Conservation (phyloP, 35 echinoderm and acorn worm species). For the Lytechinus variegatus region DNA sequence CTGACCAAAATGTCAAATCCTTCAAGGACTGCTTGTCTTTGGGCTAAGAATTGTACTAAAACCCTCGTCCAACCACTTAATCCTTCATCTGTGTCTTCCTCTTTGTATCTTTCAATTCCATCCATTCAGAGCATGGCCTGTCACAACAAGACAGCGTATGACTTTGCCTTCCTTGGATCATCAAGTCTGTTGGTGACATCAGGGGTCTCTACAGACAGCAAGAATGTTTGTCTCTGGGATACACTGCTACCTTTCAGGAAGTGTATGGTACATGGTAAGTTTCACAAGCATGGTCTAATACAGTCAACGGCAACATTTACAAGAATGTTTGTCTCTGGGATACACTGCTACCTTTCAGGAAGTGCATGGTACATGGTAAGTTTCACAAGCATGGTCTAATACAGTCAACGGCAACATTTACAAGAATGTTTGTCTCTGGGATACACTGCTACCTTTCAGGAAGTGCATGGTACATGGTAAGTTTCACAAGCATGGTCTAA, state of each 20-base stretch:
- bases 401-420: too few species aligned
- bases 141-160: slow-evolving; percentile 87
- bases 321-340: slow-evolving; percentile 97
- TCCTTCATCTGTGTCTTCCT: not conserved
- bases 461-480: slow-evolving; percentile 88
- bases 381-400: not conserved
- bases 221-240: slow-evolving; percentile 96
- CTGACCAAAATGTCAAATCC: too few species aligned
- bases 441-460: slow-evolving; percentile 83
- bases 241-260: slow-evolving; percentile 84
- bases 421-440: slow-evolving; percentile 95
- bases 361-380: slow-evolving; percentile 89
- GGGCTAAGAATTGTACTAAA: too few species aligned
- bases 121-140: slow-evolving; percentile 78
- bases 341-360: slow-evolving; percentile 82
- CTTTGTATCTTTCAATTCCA: not conserved
- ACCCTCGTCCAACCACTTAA: not conserved
- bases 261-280: slow-evolving; percentile 89
- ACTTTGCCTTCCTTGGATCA: slow-evolving; percentile 92
- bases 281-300: too few species aligned
- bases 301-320: too few species aligned
- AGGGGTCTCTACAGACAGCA: slow-evolving; percentile 86
- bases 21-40: too few species aligned
- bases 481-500: not conserved
- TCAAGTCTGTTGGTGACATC: slow-evolving; percentile 94